A percentile compares a stretch with the other conserved stretches of the same genome.
These are phyloP conservation scores for Cabera pusaria DNA, from an alignment of 2,888 invertebrate genomes.

Conservation along the genomic window DNA sequence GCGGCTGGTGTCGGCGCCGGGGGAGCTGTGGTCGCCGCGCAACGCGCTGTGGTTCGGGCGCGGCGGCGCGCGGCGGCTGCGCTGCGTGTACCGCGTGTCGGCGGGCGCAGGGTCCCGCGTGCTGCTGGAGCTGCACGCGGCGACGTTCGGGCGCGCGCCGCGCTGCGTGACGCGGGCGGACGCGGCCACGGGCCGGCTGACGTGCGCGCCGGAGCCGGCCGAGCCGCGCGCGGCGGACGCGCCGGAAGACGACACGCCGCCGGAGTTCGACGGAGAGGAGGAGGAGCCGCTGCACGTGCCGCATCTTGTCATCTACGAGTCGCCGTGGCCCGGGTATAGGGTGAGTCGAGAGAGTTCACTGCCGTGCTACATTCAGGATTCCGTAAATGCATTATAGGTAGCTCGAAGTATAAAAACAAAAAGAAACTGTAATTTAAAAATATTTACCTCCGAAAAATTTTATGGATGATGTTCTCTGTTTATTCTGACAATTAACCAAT, in stretches of 20 bases:
- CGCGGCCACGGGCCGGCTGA: slow-evolving; percentile 86
- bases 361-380: no score
- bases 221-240: slow-evolving; percentile 40
- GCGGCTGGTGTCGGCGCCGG: slow-evolving; percentile 62
- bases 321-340: slow-evolving; percentile 88
- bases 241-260: slow-evolving; percentile 34
- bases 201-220: slow-evolving; percentile 50
- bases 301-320: slow-evolving; percentile 85
- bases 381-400: no score
- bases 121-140: slow-evolving; percentile 86
- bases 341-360: slow-evolving; percentile 48
- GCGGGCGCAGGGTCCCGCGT: slow-evolving; percentile 86
- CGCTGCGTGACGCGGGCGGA: slow-evolving; percentile 88
- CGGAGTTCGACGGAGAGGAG: slow-evolving; percentile 45
- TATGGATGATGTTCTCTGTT: no score
- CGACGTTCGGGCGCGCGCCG: slow-evolving; percentile 85
- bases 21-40: slow-evolving; percentile 88
- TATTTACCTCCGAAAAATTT: no score
- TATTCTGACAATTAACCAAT: no score
- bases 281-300: slow-evolving; percentile 72
- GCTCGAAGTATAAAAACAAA: no score
- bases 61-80: slow-evolving; percentile 89
- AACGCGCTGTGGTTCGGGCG: slow-evolving; percentile 93
- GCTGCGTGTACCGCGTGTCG: slow-evolving; percentile 90
- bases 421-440: no score